These are phyloP conservation scores for Gonioctena quinquepunctata DNA, from an alignment of 1,140 invertebrate genomes.

Conservation along the genomic window DNA sequence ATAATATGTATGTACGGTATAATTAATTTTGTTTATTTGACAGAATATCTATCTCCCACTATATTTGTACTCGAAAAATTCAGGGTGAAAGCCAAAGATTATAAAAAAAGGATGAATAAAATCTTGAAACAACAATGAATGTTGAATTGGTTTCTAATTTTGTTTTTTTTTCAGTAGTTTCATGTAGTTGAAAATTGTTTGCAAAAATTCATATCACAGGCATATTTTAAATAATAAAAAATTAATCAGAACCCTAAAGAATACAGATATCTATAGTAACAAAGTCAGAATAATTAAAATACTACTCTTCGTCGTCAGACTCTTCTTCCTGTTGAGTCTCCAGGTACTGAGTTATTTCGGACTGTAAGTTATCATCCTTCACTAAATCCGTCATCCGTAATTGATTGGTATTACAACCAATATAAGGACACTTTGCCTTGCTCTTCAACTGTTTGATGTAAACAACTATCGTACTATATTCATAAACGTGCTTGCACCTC, in stretches of 20 bases:
- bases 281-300: background rate
- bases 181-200: too few relatives aligned
- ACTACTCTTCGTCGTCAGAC: background rate
- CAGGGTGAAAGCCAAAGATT: too few relatives aligned
- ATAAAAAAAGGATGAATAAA: too few relatives aligned
- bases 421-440: slow-evolving; percentile 43
- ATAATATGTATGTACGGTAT: too few relatives aligned
- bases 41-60: too few relatives aligned
- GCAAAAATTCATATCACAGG: too few relatives aligned
- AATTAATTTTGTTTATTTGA: too few relatives aligned
- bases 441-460: slow-evolving; percentile 42
- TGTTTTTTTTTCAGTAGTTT: too few relatives aligned
- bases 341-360: slow-evolving; percentile 28
- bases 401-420: slow-evolving; percentile 40
- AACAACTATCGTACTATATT: slow-evolving; percentile 33
- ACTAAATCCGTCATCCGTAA: slow-evolving; percentile 33
- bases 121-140: background rate
- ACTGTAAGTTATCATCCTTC: slow-evolving; percentile 29
- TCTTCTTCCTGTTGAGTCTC: slow-evolving; percentile 14
- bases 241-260: background rate
- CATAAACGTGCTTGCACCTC: slow-evolving; percentile 44
- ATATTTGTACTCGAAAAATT: too few relatives aligned
- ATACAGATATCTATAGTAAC: background rate
- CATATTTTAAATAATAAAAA: background rate
- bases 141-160: background rate